These are phyloP conservation scores for Littorina saxatilis DNA, from an alignment of 1,140 invertebrate genomes.

Conservation along the genomic window DNA sequence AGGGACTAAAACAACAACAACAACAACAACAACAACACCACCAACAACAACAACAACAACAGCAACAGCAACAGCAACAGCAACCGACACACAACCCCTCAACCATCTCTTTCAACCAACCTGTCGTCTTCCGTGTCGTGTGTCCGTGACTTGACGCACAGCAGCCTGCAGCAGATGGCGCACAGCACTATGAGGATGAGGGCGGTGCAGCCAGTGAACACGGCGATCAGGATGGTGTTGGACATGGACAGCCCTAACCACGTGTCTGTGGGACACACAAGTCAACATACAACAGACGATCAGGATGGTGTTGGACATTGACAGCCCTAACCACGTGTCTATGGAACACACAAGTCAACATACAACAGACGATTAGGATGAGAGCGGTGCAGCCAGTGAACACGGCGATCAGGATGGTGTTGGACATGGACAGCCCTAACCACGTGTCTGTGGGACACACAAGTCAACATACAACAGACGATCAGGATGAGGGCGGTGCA, in stretches of 20 bases:
- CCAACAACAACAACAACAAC: too few relatives aligned
- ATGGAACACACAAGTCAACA: background rate
- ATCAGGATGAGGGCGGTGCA: conserved; percentile 7
- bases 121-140: background rate
- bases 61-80: background rate
- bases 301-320: background rate
- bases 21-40: too few relatives aligned
- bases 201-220: conserved; percentile 35
- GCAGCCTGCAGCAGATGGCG: conserved; percentile 34
- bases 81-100: background rate
- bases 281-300: background rate
- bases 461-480: too few relatives aligned
- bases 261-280: background rate
- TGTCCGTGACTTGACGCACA: background rate
- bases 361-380: background rate
- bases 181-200: conserved; percentile 21
- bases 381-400: background rate
- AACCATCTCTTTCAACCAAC: background rate
- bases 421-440: background rate
- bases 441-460: background rate
- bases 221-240: conserved; percentile 25
- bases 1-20: too few relatives aligned
- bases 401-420: conserved; percentile 13
- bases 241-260: conserved; percentile 19
- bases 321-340: background rate